These are phyloP conservation scores for Tachina grossa DNA, from an alignment of 2,888 invertebrate genomes.

Conservation along the genomic window DNA sequence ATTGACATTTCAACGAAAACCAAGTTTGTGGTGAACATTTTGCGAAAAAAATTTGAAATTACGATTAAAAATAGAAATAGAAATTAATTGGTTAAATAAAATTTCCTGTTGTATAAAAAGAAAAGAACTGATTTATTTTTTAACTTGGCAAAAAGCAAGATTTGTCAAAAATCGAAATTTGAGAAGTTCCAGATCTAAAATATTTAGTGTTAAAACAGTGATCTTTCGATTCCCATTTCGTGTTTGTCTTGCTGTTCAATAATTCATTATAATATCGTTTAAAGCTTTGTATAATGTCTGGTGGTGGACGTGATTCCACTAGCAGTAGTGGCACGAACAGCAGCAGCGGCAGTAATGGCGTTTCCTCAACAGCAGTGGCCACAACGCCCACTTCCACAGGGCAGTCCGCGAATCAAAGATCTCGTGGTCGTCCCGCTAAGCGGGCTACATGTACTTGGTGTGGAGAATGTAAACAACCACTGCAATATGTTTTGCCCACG, in stretches of 20 bases:
- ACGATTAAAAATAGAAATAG: background rate
- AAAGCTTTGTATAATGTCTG: constrained; percentile 77
- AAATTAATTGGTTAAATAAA: background rate
- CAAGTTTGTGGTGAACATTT: constrained; percentile 47
- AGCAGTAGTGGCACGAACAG: constrained; percentile 73
- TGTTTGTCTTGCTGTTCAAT: constrained; percentile 18
- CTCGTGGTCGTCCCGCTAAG: constrained; percentile 90
- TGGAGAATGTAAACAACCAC: constrained; percentile 90
- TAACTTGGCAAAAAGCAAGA: background rate
- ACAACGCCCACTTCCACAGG: constrained; percentile 73
- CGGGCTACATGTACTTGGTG: constrained; percentile 91
- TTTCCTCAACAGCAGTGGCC: constrained; percentile 72
- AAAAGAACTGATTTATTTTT: background rate
- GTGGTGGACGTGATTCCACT: constrained; percentile 77
- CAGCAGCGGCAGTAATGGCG: constrained; percentile 73
- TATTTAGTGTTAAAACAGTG: constrained; percentile 5
- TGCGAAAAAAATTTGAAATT: constrained; percentile 23
- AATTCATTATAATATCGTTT: constrained; percentile 62
- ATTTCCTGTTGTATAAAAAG: background rate
- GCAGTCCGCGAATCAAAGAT: constrained; percentile 75
- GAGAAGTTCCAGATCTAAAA: constrained; percentile 41
- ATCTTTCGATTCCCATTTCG: constrained; percentile 11
- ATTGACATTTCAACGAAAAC: constrained; percentile 57
- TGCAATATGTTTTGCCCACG: constrained; percentile 92
- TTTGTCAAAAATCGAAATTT: constrained; percentile 30